Evolutionary conservation across 2,888 invertebrate genomes (phyloP), one percentile per base, ranked within the genome.

Genomic region (Sinelater perroti): DNA sequence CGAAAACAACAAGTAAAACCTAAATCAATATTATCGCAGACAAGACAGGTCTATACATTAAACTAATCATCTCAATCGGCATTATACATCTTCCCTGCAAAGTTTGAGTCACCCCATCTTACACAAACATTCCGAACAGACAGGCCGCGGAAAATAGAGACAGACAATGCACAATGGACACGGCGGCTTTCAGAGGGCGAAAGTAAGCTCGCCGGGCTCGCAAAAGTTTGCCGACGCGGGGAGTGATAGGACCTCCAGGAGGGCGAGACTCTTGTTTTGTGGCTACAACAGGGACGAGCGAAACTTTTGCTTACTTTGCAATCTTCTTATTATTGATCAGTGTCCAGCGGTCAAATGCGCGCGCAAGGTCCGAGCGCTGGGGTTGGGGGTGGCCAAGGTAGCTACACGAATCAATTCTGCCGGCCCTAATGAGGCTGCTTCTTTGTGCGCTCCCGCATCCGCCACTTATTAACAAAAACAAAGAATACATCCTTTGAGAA

Each of bases 281-380:
- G 68, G 66, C 63, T 61, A 64, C 62, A 61, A 64, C 68, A 64
- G 64, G 63, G 65, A 61, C 66, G 66, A 67, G 62, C 68, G 66
- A 74, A 74, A 75, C 74, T 75, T 78, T 79, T 78, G 78, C 78
- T 78, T 79, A 79, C 79, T 79, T 79, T 78, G 77, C 78, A 77
- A 79, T 78, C 78, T 78, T 79, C 78, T 79, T 79, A 78, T 78
- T 79, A 79, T 79, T 76, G 79, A 79, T 79, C 78, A 79, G 78
- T 78, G 78, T 78, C 78, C 78, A 68, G 75, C 76, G 79, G 78
- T 78, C 78, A 78, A 67, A 70, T 74, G 78, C 77, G 78, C 78
- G 79, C 79, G 78, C 78, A 75, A 45, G 65, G 76, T 76, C 77
- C 75, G 65, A 54, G 50, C 53, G 44, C 54, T 56, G 56, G 38